Evolutionary conservation across 2,797 vertebrate genomes (phyloP).

Genomic region (Sebastolobus altivelis): DNA sequence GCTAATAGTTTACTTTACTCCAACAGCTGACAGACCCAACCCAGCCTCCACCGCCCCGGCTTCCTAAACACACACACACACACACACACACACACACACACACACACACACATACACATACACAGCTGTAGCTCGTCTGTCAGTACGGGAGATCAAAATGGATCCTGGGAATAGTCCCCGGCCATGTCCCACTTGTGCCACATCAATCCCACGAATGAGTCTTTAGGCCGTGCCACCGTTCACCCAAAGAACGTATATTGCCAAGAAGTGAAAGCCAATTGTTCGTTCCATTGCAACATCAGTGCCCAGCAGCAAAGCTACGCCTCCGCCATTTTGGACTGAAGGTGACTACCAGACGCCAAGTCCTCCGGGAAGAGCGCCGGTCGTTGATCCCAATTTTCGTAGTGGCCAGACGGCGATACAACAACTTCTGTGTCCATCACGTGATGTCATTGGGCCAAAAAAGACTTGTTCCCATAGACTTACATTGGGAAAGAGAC

Average conservation of each 20-base stretch:
- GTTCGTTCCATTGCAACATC: too few species aligned
- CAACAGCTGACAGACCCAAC: conserved; percentile 79
- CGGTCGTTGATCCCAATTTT: rapidly evolving
- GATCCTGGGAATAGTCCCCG: conserved; percentile 65
- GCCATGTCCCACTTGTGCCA: conserved; percentile 67
- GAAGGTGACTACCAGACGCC: too few species aligned
- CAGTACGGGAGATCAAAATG: conserved; percentile 72
- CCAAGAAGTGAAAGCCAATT: too few species aligned
- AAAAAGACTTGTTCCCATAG: too few species aligned
- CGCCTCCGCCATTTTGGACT: rapidly evolving
- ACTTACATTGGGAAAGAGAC: too few species aligned
- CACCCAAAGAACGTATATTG: conserved; percentile 26
- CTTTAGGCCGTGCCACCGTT: conserved; percentile 44
- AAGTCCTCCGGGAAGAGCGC: too few species aligned
- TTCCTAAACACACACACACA: conserved; percentile 54
- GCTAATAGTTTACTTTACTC: conserved; percentile 82
- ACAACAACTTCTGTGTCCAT: too few species aligned
- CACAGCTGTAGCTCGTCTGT: conserved; percentile 74
- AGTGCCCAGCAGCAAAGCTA: too few species aligned
- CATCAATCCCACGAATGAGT: conserved; percentile 59
- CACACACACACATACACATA: conserved; percentile 56
- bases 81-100: conserved; percentile 61
- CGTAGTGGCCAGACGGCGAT: too few species aligned
- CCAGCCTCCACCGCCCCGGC: conserved; percentile 45
- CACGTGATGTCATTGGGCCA: too few species aligned